phyloP scores from a whole-genome alignment of 2,113 vertebrate species.

The Psittacula cyanocephala region DNA sequence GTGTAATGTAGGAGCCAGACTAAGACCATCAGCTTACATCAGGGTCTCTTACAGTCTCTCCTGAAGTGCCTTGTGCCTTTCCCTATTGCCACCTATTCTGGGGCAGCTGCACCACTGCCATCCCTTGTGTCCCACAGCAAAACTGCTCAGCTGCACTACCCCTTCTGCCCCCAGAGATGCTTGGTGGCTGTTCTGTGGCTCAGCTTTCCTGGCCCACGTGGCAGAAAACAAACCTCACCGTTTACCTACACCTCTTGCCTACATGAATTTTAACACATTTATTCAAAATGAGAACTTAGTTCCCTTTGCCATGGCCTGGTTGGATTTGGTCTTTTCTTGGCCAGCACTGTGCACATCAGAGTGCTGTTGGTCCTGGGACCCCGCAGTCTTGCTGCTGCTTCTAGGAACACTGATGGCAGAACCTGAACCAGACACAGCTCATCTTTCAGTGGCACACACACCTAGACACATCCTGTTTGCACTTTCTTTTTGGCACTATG shows the following conservation, averaged over 20 bases:
- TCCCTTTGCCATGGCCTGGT: not conserved
- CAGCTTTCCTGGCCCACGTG: not conserved
- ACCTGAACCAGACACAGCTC: not conserved
- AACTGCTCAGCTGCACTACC: not conserved
- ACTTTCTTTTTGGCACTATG: not conserved
- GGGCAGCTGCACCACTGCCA: not conserved
- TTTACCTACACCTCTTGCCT: not conserved
- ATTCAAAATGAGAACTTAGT: not conserved
- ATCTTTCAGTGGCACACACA: not conserved
- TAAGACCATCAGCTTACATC: not conserved
- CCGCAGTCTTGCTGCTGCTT: not conserved
- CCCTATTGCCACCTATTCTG: not conserved
- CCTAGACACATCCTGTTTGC: not conserved
- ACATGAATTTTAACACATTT: not conserved
- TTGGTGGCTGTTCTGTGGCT: rapidly evolving
- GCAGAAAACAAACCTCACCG: not conserved
- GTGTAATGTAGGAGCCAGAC: not conserved
- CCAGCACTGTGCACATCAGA: not conserved
- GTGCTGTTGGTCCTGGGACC: not conserved
- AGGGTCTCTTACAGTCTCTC: not conserved
- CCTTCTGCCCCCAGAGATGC: not conserved
- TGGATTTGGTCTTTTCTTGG: not conserved
- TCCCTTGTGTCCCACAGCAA: not conserved
- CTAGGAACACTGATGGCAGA: not conserved
- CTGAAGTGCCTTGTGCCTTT: not conserved